Base-by-base conservation (phyloP, 1,140 invertebrate species). In the Hycleus cichorii region DNA sequence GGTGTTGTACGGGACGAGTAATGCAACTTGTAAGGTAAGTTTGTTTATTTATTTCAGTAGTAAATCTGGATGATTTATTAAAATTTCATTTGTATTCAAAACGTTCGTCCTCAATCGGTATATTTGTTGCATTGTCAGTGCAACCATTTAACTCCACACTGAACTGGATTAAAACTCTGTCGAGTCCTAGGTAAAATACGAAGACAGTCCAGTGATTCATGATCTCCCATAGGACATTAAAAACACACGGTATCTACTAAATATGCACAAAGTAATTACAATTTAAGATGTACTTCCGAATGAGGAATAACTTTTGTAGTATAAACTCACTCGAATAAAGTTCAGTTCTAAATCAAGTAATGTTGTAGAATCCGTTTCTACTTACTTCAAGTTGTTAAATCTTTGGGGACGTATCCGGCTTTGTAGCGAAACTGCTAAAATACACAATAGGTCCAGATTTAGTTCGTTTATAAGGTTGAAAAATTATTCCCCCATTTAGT, bases 221-320 rank as follows among this genome's bases (percentile, higher is more conserved):
- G 62, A 44, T 49, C 57, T 61, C 64, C 62, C 63, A 32, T 27
- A 64, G 60, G 63, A 62, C 66, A 63, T 65, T 69, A 68, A 68
- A 69, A 69, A 68, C 66, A 67, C 64, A 53, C 64, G 60, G 62
- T 59, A 61, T 60, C 64, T 61, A 68, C 64, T 69, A 69, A 69
- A 69, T 69, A 69, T 68, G 66, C 66, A 57, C 49, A 49, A 68
- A 65, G 63, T 69, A 68, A 69, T 69, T 68, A 68, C 66, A 68
- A 69, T 66, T 66, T 64, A 65, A 69, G 62, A 64, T 63, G 62
- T 69, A 67, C 64, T 67, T 64, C 65, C 63, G 67, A 62, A 65
- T 64, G 51, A 32, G 54, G 60, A 50, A 57, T 63, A 57, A 59
- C 45, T 55, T 44, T 7, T 32, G 4, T 32, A 43, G 58, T 53